Conservation (phyloP, 2,797 vertebrate species). For the Euphonia xanthogaster region DNA sequence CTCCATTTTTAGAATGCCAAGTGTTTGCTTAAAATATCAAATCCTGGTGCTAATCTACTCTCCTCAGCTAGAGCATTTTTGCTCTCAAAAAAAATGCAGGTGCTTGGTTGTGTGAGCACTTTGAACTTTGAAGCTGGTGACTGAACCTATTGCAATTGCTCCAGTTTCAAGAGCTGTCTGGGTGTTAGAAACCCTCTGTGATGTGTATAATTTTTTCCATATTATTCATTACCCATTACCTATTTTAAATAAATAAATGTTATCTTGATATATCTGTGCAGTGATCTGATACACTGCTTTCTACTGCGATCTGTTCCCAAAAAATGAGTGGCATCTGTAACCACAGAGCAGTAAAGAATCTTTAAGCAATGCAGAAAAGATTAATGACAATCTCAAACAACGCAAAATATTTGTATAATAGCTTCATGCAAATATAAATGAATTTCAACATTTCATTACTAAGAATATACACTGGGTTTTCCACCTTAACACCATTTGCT, state of each 20-base stretch:
- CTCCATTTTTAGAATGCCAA: not conserved
- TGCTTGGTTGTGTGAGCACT: not conserved
- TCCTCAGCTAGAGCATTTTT: not conserved
- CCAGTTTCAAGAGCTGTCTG: accelerated
- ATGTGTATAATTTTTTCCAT: not conserved
- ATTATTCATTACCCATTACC: not conserved
- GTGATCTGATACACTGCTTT: not conserved
- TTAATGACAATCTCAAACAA: not conserved
- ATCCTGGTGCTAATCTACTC: not conserved
- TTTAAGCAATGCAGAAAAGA: not conserved
- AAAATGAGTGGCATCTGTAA: accelerated
- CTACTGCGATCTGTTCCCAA: not conserved
- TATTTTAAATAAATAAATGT: not conserved
- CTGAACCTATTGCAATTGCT: not conserved
- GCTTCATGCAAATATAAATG: not conserved
- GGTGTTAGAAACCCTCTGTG: not conserved
- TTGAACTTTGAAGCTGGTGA: accelerated
- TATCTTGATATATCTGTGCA: not conserved
- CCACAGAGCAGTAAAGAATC: not conserved
- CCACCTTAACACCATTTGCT: not conserved
- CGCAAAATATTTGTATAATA: not conserved
- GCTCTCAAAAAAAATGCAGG: not conserved
- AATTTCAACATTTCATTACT: not conserved
- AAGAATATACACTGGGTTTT: not conserved
- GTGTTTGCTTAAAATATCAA: not conserved